Evolutionary conservation across 2,113 vertebrate genomes (phyloP), one percentile per base, ranked within the genome.

Genomic region (Platysternon megacephalum): DNA sequence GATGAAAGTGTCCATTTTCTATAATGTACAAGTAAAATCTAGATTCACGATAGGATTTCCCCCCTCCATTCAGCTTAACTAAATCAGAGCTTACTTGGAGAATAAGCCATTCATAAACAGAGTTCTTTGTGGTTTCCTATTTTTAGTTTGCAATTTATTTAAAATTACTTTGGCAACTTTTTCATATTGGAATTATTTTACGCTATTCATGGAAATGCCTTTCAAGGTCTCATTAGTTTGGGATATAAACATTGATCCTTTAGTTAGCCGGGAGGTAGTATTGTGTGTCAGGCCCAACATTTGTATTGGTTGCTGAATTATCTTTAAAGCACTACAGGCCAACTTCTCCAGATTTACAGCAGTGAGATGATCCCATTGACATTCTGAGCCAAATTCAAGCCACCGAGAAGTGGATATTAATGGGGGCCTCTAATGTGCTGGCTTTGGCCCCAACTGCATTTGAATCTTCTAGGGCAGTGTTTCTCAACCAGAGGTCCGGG

Each of bases 81-180:
- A 94, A 14, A 44, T 5, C 87, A 78, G 21, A 80, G 44, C 35
- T 82, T 87, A 52, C 87, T 82, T 81, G 61, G 88, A 94, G 90
- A 87, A 88, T 35, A 93, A 92, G 32, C 81, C 39, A 85, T 11
- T 96, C 85, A 55, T 21, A 95, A 96, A 86, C 0, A n/a, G 52
- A 78, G 28, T 79, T 89, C 79, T 56, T 19, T 22, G 87, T n/a
- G 42, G 22, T 52, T 92, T 81, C 87, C 52, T 91, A 94, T 78
- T 91, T 94, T 88, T 84, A 92, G 90, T 55, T 88, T 84, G 95
- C 91, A 83, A 79, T 95, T 94, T 94, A 83, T 92, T 96, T 95
- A 29, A 94, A 55, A 56, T 92, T 86, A 88, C 87, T 97, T 92
- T 95, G 95, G 94, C 83, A 97, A 35, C 39, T 87, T 84, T 88